A percentile compares a stretch with the other conserved stretches of the same genome.
Evolutionary conservation across 2,797 vertebrate genomes (phyloP).

Genomic region (Acanthurus leucopareius): DNA sequence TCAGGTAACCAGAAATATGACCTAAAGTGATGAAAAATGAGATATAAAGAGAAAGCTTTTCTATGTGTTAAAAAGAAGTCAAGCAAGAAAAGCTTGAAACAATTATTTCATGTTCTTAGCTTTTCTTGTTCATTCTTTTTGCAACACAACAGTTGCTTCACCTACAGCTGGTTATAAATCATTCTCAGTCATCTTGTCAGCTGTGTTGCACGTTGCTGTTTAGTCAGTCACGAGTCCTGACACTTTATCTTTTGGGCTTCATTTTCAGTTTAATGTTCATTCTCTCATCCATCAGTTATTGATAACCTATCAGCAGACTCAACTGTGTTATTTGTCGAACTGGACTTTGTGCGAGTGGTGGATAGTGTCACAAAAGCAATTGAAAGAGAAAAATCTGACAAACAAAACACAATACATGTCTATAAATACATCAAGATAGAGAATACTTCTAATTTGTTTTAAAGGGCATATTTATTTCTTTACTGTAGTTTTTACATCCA

Average conservation of each 20-base stretch:
- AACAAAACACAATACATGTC: background rate
- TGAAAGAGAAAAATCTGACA: conserved; percentile 12
- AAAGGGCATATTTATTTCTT: background rate
- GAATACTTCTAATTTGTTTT: background rate
- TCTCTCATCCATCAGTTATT: conserved; percentile 48
- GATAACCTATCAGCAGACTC: conserved; percentile 45
- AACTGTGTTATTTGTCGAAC: conserved; percentile 21
- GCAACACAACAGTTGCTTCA: background rate
- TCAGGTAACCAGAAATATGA: background rate
- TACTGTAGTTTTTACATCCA: background rate
- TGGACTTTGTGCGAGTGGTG: conserved; percentile 18
- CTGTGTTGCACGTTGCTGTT: background rate
- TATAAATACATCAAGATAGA: background rate
- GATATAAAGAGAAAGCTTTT: background rate
- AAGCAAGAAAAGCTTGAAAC: background rate
- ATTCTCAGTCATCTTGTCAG: conserved; percentile 20
- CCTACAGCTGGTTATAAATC: conserved; percentile 2
- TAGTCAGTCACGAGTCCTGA: conserved; percentile 24
- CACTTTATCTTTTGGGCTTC: background rate
- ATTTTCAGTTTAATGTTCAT: background rate
- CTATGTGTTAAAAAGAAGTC: background rate
- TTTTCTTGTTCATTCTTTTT: too few relatives aligned
- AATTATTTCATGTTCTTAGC: too few relatives aligned
- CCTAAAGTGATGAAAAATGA: background rate
- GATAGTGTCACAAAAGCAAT: conserved; percentile 33